Conservation (phyloP, 2,797 vertebrate species). For the Arctocebus calabarensis region DNA sequence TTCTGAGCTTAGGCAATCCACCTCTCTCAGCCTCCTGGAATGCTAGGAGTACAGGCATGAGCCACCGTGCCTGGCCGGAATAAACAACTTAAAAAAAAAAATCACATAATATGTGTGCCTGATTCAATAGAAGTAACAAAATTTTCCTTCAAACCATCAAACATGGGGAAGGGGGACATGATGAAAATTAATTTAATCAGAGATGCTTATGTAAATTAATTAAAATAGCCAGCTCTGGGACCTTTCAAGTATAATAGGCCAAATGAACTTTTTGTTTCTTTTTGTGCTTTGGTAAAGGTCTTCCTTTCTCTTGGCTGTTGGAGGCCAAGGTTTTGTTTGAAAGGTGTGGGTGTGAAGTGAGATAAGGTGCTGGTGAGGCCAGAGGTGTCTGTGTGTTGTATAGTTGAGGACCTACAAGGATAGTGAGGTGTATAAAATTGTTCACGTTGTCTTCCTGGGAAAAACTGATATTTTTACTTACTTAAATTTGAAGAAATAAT, state of each 20-base stretch:
- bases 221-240: background rate
- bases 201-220: background rate
- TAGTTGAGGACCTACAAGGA: background rate
- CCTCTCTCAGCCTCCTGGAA: too few relatives aligned
- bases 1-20: too few relatives aligned
- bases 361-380: background rate
- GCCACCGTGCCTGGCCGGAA: too few relatives aligned
- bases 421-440: background rate
- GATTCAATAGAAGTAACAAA: constrained; percentile 17
- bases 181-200: background rate
- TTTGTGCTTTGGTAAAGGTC: background rate
- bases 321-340: background rate
- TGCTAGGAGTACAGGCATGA: too few relatives aligned
- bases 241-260: background rate
- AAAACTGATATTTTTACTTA: background rate
- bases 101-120: background rate
- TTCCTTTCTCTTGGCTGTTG: background rate
- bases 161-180: background rate
- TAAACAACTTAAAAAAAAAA: background rate
- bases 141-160: constrained; percentile 44
- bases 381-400: background rate
- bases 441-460: constrained; percentile 10
- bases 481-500: background rate
- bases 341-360: background rate
- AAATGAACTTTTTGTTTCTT: background rate